These are phyloP conservation scores for Hemiprocne comata DNA, from an alignment of 2,113 vertebrate species.

Conservation along the genomic window DNA sequence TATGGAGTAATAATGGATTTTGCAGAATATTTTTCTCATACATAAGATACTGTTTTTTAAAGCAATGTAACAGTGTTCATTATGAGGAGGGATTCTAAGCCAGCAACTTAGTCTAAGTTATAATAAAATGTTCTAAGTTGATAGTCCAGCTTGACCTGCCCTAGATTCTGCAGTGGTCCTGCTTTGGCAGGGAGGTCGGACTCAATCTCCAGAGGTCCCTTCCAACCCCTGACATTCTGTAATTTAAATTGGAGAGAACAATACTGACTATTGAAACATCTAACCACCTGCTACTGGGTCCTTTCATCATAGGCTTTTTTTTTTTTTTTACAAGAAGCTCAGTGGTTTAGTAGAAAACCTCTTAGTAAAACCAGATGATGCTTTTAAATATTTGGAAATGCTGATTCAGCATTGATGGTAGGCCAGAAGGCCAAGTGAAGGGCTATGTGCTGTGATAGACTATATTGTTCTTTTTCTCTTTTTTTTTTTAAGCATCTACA, in stretches of 20 bases:
- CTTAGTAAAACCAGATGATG: not conserved
- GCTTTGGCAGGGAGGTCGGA: no score
- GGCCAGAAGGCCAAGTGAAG: not conserved
- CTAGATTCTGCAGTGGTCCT: no score
- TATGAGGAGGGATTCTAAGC: not conserved
- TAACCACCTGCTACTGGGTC: not conserved
- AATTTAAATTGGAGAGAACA: not conserved
- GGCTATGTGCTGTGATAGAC: not conserved
- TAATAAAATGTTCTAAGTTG: no score
- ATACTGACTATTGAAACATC: not conserved
- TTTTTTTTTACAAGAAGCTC: not conserved
- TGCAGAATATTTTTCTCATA: not conserved
- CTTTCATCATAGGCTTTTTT: not conserved
- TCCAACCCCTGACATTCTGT: no score
- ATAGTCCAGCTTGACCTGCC: not conserved
- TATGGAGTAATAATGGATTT: constrained; percentile 20
- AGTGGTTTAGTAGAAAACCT: not conserved
- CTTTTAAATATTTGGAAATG: not conserved
- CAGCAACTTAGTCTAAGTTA: not conserved
- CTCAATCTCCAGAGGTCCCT: no score
- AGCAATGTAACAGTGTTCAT: not conserved
- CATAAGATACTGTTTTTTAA: not conserved
- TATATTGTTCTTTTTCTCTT: not conserved
- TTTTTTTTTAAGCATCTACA: not conserved
- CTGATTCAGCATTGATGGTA: not conserved